Evolutionary conservation across 2,113 vertebrate genomes (phyloP), one percentile per base, ranked within the genome.

Genomic region (Apodemus speciosus): DNA sequence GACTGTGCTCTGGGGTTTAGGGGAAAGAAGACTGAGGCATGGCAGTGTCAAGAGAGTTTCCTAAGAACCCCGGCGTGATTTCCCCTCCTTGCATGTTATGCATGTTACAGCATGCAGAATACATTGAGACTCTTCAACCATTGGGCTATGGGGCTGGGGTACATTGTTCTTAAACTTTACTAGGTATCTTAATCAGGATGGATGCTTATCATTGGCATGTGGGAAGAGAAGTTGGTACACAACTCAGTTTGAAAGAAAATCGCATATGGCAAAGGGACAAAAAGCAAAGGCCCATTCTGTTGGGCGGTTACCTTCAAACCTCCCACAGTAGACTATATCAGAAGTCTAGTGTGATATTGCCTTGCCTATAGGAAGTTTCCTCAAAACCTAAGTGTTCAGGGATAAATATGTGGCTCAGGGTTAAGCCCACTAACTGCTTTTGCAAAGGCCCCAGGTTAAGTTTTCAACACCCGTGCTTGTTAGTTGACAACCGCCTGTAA

Each of bases 341-440:
- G 69, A 71, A 18, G 46, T 14, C 32, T 69, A 60, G 51, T 53
- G 88, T 75, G 14, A 11, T 40, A 80, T 62, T 1, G 1, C 4
- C 69, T 62, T 90, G 77, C 25, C 40, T 93, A 43, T 72, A 77
- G 71, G 62, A 89, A 35, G 32, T 11, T 83, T 93, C 18, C 81
- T 81, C 66, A 38, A 86, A 88, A 93, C 95, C 64, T 32, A 84
- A 95, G n/a, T 69, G 35, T 38, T 58, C n/a, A 30, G 56, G n/a
- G 3, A n/a, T 15, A 38, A 60, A 60, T 20, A 40, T 6, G 3
- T 15, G 53, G 10, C 6, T 38, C 79, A 40, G 3, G 53, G 6
- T 1, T 40, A 53, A 60, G 8, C n/a, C 1, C 21, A 58, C 11
- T 58, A 4, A 38, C 53, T 27, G 35, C 23, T 40, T 25, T 60